Evolutionary conservation across 2,113 vertebrate species (phyloP).

Genomic region (Condylura cristata): DNA sequence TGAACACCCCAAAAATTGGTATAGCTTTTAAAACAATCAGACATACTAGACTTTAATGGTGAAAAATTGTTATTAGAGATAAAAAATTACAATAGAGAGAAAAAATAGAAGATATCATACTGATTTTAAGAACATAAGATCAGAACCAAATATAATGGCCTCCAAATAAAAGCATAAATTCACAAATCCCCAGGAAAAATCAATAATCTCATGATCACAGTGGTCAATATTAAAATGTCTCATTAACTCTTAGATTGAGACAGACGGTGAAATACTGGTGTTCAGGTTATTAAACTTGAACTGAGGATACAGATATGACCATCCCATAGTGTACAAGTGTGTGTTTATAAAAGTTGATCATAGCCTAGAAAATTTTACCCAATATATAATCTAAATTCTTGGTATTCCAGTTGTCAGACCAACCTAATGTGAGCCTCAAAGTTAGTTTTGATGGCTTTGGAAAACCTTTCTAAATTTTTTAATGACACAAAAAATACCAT

Average conservation of each 20-base stretch:
- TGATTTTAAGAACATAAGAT: too few relatives aligned
- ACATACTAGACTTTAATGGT: slow-evolving; percentile 4
- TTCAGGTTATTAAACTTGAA: background rate
- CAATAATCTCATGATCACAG: background rate
- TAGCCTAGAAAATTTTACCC: background rate
- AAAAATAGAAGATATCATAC: background rate
- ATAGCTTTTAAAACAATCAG: slow-evolving; percentile 42
- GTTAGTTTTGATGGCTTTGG: background rate
- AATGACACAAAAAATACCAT: background rate
- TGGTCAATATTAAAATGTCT: background rate
- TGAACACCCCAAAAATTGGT: background rate
- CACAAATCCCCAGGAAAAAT: slow-evolving; percentile 1
- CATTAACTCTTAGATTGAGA: background rate
- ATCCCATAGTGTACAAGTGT: background rate
- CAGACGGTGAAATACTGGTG: background rate
- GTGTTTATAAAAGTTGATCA: background rate
- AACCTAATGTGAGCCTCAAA: background rate
- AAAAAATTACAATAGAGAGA: background rate
- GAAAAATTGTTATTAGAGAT: background rate
- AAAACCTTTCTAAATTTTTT: slow-evolving; percentile 13
- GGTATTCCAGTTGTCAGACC: background rate
- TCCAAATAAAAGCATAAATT: background rate
- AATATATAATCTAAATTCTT: background rate
- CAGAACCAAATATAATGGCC: background rate
- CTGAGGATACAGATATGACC: background rate